These are phyloP conservation scores for Carcharodon carcharias DNA, from an alignment of 2,797 vertebrate species.

Conservation along the genomic window DNA sequence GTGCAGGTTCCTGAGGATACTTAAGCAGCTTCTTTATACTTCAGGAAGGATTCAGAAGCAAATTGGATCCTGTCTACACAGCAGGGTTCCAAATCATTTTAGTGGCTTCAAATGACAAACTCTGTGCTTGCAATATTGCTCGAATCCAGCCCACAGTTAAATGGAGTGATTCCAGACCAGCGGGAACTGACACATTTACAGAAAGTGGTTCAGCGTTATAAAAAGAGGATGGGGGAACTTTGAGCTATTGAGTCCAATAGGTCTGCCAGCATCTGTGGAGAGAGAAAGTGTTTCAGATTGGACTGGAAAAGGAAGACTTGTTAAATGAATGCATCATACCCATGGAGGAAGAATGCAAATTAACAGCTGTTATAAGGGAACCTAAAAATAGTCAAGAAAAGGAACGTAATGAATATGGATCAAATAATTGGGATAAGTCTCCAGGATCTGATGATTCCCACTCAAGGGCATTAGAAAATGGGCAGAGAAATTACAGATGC, in stretches of 20 bases:
- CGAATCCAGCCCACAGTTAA: background rate
- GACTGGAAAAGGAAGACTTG: background rate
- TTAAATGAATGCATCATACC: background rate
- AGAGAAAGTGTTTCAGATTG: background rate
- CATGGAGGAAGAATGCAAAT: background rate
- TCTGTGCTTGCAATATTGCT: background rate
- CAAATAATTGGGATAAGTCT: background rate
- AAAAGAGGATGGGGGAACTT: background rate
- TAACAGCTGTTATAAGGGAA: background rate
- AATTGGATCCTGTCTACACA: background rate
- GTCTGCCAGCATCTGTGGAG: background rate
- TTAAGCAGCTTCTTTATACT: background rate
- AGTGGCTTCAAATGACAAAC: background rate
- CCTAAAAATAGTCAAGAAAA: background rate
- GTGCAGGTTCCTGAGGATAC: background rate
- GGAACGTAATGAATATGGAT: background rate
- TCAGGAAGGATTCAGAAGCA: background rate
- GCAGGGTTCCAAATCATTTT: background rate
- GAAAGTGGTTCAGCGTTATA: background rate
- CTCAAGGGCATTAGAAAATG: background rate
- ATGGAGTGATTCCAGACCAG: background rate
- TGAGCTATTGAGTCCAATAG: background rate
- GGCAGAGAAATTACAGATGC: background rate
- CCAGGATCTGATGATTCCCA: background rate
- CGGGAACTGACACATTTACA: background rate